phyloP scores from a whole-genome alignment of 2,113 vertebrate species.

The Sander lucioperca region DNA sequence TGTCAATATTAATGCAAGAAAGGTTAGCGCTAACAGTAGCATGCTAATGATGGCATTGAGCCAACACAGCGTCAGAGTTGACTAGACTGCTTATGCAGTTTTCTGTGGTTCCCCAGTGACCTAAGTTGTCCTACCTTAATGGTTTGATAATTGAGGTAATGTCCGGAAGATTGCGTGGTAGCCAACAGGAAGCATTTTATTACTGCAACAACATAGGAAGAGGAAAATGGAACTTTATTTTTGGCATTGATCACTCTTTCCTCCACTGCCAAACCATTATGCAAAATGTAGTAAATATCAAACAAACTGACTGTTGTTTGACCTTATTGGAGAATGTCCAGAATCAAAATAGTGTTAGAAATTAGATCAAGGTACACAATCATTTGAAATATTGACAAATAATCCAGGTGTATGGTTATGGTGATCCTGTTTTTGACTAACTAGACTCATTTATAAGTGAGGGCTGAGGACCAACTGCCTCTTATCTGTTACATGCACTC shows the following conservation, averaged over 20 bases:
- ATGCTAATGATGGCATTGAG: not conserved
- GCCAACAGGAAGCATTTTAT: conserved; percentile 31
- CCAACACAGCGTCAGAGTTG: not conserved
- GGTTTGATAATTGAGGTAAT: not conserved
- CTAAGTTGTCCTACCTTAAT: not conserved
- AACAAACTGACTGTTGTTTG: not conserved
- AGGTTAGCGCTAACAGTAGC: not conserved
- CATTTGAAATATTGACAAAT: not conserved
- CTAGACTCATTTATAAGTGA: not conserved
- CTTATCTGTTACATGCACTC: not conserved
- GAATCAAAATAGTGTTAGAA: not conserved
- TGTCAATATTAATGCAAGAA: not conserved
- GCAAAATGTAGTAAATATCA: conserved; percentile 4
- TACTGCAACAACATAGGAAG: not conserved
- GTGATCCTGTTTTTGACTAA: not conserved
- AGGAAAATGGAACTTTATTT: conserved; percentile 22
- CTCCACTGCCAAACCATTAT: not conserved
- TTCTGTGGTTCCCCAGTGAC: not conserved
- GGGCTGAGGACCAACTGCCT: not conserved
- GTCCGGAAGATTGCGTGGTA: not conserved
- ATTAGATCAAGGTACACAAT: conserved; percentile 1
- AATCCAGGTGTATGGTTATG: too few relatives aligned
- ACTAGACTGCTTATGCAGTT: not conserved
- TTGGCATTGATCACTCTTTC: conserved; percentile 6
- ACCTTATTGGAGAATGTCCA: not conserved